A percentile compares a stretch with the other conserved stretches of the same genome.
Evolutionary conservation across 1,140 invertebrate species (phyloP).

Genomic region (Holotrichia oblita): DNA sequence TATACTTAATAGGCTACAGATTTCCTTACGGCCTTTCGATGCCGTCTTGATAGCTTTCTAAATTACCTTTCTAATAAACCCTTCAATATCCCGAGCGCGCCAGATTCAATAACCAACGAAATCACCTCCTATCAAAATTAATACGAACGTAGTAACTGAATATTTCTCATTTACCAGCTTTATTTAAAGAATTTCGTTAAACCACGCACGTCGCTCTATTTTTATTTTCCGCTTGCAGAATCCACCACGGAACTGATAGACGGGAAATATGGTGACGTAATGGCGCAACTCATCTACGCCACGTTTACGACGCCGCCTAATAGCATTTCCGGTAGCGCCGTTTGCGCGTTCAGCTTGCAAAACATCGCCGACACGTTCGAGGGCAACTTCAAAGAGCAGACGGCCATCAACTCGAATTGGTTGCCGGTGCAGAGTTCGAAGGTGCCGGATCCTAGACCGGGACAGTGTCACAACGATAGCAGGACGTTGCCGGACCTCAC

Average conservation of each 20-base stretch:
- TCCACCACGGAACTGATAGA: conserved; percentile 89
- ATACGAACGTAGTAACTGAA: too few species aligned
- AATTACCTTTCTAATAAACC: not conserved
- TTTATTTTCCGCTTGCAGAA: conserved; percentile 71
- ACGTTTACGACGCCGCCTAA: conserved; percentile 97
- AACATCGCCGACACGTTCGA: conserved; percentile 95
- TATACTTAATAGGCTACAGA: not conserved
- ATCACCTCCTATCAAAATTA: not conserved
- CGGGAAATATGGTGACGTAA: conserved; percentile 82
- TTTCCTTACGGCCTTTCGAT: not conserved
- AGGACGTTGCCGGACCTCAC: conserved; percentile 86
- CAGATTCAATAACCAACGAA: not conserved
- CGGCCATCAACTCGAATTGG: conserved; percentile 92
- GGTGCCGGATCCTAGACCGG: conserved; percentile 85
- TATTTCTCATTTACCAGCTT: too few species aligned
- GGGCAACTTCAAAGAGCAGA: conserved; percentile 96
- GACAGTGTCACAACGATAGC: conserved; percentile 91
- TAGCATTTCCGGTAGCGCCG: conserved; percentile 95
- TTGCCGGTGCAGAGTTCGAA: conserved; percentile 86
- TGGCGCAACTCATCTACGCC: conserved; percentile 91
- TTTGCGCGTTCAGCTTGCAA: conserved; percentile 95
- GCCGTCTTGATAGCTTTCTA: conserved; percentile 6
- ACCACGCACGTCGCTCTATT: too few species aligned
- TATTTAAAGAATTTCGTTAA: too few species aligned
- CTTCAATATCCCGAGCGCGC: not conserved